Conservation (phyloP, 2,888 invertebrate genomes). For the Physocephala rufipes region DNA sequence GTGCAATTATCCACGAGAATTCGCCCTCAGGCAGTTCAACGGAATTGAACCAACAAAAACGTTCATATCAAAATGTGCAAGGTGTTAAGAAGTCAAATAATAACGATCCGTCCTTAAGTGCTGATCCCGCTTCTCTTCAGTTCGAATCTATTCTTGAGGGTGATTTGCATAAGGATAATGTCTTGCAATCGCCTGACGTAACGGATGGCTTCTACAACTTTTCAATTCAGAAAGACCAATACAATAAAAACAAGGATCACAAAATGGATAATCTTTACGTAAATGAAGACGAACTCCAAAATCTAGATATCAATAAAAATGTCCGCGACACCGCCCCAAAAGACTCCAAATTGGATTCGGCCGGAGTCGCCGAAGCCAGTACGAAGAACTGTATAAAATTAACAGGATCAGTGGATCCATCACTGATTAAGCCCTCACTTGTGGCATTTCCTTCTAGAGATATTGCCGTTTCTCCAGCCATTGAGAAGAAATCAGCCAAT, state of each 20-base stretch:
- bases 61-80: constrained; percentile 59
- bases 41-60: constrained; percentile 26
- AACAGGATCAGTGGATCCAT: background rate
- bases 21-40: constrained; percentile 43
- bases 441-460: background rate
- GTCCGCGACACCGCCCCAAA: constrained; percentile 17
- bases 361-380: background rate
- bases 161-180: constrained; percentile 57
- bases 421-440: background rate
- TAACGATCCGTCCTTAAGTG: constrained; percentile 50
- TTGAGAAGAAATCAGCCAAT: constrained; percentile 42
- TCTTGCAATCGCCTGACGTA: constrained; percentile 63
- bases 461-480: background rate
- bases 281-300: constrained; percentile 61
- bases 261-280: constrained; percentile 53
- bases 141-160: constrained; percentile 65
- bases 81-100: constrained; percentile 36
- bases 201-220: constrained; percentile 65
- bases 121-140: constrained; percentile 64
- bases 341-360: constrained; percentile 16
- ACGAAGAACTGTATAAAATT: constrained; percentile 24
- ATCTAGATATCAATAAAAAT: constrained; percentile 59
- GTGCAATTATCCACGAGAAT: constrained; percentile 49
- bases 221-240: constrained; percentile 64
- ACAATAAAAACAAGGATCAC: constrained; percentile 58